These are phyloP conservation scores for Penelope pileata DNA, from an alignment of 2,113 vertebrate species.

Conservation along the genomic window DNA sequence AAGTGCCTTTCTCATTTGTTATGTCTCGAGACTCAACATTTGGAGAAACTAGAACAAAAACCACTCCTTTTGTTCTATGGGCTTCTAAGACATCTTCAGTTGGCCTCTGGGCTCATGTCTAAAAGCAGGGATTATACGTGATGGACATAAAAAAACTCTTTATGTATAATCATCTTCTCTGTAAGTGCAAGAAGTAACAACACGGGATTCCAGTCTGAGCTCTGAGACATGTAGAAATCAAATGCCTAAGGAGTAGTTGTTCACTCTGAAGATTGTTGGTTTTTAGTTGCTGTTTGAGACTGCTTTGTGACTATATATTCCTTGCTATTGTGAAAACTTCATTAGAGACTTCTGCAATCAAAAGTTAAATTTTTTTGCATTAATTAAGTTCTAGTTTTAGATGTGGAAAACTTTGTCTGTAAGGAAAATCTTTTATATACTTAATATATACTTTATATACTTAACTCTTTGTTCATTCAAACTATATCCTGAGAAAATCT, in stretches of 20 bases:
- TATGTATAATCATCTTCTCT: background rate
- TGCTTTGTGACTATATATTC: background rate
- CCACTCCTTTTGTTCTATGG: background rate
- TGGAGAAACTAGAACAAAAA: background rate
- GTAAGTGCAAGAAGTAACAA: background rate
- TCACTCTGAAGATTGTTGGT: background rate
- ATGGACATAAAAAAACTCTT: background rate
- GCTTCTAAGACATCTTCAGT: background rate
- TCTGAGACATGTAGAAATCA: background rate
- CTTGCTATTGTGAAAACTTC: background rate
- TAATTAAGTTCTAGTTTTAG: background rate
- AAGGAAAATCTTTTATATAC: background rate
- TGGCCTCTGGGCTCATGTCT: background rate
- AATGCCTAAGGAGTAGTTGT: background rate
- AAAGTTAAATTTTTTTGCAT: background rate
- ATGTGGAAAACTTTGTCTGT: background rate
- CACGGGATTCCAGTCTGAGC: background rate
- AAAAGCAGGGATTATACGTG: background rate
- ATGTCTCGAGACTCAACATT: background rate
- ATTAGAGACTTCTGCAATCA: background rate
- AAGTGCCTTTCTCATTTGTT: background rate
- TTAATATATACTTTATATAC: background rate
- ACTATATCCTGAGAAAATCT: background rate
- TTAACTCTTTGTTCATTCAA: background rate
- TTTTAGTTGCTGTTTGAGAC: background rate